Evolutionary conservation across 2,888 invertebrate species (phyloP), one percentile per base, ranked within the genome.

Genomic region (Caprella mutica): DNA sequence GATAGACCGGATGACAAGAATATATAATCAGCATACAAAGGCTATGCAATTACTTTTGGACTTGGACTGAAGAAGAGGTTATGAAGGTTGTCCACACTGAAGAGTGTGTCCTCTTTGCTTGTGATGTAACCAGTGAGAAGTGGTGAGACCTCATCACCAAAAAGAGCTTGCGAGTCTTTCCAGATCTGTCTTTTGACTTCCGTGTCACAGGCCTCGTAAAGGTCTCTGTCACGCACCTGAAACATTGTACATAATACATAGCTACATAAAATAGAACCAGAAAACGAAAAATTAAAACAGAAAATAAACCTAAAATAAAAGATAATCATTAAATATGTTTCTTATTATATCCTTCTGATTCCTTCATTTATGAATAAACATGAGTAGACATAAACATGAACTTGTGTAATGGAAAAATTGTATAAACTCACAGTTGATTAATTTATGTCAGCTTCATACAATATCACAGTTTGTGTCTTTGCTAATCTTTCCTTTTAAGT

Each of bases 121-220:
- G 87, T 82, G 40, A 90, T 92, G 68, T 96, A 97, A 71, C 88
- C 87, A 67, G 88, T 90, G 27, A 97, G 78, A 29, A 96, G 75
- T 0, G 96, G 96, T 0, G 93, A 93, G 0, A 96, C 93, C 78
- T 96, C 96, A 73, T 96, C 94, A 17, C 94, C 93, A 76, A 96
- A 96, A 27, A 96, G 74, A 1, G 90, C 87, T 71, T 96, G 94
- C 73, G 96, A 93, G 69, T 94, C 92, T 69, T 92, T 87, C 97
- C 97, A 97, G 68, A 97, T 96, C 72, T 97, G 96, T 40, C 94
- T 78, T 71, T 94, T 96, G 0, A 97, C 94, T 76, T 93, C 93
- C 0, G 93, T 92, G 65, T 94, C 90, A 8, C 93, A 92, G 67
- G 91, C 92, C 67, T 85, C 84, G 71, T 96, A 96, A 5, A 97